Percentiles rank a stretch among this genome's conserved stretches.
These are phyloP conservation scores for Crossoptilon crossoptilon DNA, from an alignment of 2,797 vertebrate species.

Conservation along the genomic window DNA sequence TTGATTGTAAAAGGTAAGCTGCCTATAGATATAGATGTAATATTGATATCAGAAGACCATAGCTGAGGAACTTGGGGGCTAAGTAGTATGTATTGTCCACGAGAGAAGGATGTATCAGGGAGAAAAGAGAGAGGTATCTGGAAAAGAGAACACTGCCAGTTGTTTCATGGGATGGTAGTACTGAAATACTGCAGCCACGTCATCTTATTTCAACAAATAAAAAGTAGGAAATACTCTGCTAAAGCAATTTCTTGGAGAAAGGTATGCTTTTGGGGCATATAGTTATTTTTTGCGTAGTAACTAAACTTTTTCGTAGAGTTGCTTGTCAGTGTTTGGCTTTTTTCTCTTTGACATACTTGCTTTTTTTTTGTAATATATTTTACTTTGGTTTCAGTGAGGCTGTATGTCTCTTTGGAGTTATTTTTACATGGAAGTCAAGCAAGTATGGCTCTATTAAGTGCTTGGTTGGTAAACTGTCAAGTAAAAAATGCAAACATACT, in stretches of 20 bases:
- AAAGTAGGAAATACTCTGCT: too few species aligned
- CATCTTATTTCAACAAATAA: neutral
- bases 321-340: neutral
- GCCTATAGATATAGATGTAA: neutral
- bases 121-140: neutral
- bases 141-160: too few species aligned
- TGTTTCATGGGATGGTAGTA: neutral
- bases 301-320: neutral
- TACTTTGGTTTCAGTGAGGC: neutral
- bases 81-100: accelerated
- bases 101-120: neutral
- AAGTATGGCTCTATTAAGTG: neutral
- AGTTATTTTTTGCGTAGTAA: too few species aligned
- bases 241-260: too few species aligned
- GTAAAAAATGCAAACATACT: neutral
- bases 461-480: neutral
- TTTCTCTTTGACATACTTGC: neutral
- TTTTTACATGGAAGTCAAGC: neutral
- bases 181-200: neutral
- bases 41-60: neutral
- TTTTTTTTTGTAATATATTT: neutral
- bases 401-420: neutral
- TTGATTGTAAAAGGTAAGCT: neutral
- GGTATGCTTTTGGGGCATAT: too few species aligned
- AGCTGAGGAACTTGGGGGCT: accelerated